These are phyloP conservation scores for Sthenelais limicola DNA, from an alignment of 2,888 invertebrate species.

Conservation along the genomic window DNA sequence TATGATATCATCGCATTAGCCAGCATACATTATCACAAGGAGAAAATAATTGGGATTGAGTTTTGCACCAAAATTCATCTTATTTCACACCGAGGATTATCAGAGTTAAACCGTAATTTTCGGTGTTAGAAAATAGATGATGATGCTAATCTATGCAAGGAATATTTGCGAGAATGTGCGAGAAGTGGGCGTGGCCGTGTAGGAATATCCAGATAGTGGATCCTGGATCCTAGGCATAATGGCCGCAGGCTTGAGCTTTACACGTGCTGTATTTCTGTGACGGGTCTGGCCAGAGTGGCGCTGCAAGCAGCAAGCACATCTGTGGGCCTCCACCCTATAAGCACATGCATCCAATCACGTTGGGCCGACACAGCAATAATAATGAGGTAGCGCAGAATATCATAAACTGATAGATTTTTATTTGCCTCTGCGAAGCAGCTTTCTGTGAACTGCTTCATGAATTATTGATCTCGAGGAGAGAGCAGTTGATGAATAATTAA, in stretches of 20 bases:
- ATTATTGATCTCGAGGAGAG: constrained; percentile 39
- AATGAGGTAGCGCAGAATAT: constrained; percentile 43
- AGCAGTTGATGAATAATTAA: constrained; percentile 45
- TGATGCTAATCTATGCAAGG: no score
- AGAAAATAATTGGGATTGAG: no score
- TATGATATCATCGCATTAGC: no score
- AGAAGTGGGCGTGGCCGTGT: constrained; percentile 32
- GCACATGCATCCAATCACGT: constrained; percentile 42
- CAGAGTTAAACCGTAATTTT: no score
- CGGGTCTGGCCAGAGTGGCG: constrained; percentile 28
- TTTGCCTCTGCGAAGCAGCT: constrained; percentile 42
- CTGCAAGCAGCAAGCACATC: constrained; percentile 22
- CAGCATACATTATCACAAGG: no score
- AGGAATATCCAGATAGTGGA: background rate
- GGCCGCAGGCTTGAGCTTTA: constrained; percentile 25
- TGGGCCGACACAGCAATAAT: constrained; percentile 34
- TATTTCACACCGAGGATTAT: no score
- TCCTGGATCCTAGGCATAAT: constrained; percentile 26
- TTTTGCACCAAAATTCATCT: no score
- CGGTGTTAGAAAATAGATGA: no score
- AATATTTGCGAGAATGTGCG: constrained; percentile 15
- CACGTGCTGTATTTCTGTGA: constrained; percentile 32
- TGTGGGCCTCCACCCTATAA: constrained; percentile 21
- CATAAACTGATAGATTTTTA: constrained; percentile 46
- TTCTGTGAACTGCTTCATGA: constrained; percentile 39